Conservation (phyloP, 1,140 invertebrate genomes). For the Rhynchophorus ferrugineus region DNA sequence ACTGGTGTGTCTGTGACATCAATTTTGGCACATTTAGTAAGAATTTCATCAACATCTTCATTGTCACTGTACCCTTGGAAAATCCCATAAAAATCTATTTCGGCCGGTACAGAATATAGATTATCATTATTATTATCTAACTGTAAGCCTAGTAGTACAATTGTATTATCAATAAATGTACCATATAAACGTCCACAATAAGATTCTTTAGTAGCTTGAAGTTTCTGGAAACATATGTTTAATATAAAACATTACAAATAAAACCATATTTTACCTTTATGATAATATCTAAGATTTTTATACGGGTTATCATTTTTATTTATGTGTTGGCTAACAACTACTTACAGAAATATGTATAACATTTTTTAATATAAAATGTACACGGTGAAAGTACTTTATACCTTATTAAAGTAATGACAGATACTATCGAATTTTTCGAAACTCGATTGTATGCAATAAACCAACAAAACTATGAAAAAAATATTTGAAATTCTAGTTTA, state of each 20-base stretch:
- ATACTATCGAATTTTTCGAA: no score
- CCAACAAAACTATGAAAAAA: no score
- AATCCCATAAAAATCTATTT: slow-evolving; percentile 67
- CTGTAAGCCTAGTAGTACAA: slow-evolving; percentile 59
- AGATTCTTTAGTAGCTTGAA: slow-evolving; percentile 48
- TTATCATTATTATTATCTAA: slow-evolving; percentile 49
- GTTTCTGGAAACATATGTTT: slow-evolving; percentile 44
- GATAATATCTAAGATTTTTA: slow-evolving; percentile 12
- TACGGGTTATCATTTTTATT: slow-evolving; percentile 14
- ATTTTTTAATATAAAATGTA: no score
- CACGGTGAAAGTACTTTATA: no score
- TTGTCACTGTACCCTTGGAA: slow-evolving; percentile 48
- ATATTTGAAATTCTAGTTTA: no score
- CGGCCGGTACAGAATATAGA: slow-evolving; percentile 57
- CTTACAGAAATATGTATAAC: no score
- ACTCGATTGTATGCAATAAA: no score
- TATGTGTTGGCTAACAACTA: no score
- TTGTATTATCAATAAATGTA: slow-evolving; percentile 60
- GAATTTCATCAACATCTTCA: slow-evolving; percentile 22
- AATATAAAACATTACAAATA: not conserved
- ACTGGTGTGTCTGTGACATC: slow-evolving; percentile 71
- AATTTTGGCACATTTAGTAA: slow-evolving; percentile 44
- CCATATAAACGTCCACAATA: slow-evolving; percentile 64
- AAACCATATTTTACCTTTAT: slow-evolving; percentile 7
- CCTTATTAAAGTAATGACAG: no score